Conservation (phyloP, 2,888 invertebrate species). For the Chaetogeoica ovagalla region DNA sequence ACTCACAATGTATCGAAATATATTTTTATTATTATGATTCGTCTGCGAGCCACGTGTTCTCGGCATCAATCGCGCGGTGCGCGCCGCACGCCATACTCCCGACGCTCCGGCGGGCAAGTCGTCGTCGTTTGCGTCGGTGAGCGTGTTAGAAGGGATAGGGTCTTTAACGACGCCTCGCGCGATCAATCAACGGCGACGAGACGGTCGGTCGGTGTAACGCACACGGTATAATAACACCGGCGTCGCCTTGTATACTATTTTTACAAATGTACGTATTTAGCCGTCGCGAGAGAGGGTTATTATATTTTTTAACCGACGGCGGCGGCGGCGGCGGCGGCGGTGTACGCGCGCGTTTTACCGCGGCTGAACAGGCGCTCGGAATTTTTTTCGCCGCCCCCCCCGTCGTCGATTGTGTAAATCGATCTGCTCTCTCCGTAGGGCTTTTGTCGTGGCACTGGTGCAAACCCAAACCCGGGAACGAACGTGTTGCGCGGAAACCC, state of each 20-base stretch:
- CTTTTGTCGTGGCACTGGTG: too few relatives aligned
- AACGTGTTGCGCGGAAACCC: too few relatives aligned
- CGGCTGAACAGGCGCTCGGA: background rate
- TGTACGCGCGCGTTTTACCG: background rate
- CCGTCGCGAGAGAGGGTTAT: slow-evolving; percentile 13
- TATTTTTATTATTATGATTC: slow-evolving; percentile 29
- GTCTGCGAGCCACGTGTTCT: slow-evolving; percentile 50
- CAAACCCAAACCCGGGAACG: too few relatives aligned
- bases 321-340: background rate
- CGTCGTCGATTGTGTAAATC: background rate
- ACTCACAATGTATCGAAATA: slow-evolving; percentile 20
- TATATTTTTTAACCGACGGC: background rate
- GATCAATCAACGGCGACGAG: slow-evolving; percentile 48
- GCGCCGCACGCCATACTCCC: background rate
- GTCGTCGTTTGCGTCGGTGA: too few relatives aligned
- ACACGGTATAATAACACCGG: background rate
- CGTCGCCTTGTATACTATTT: background rate
- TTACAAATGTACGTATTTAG: background rate
- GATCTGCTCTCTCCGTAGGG: too few relatives aligned
- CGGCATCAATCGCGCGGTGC: background rate
- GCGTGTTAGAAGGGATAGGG: slow-evolving; percentile 8
- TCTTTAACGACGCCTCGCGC: slow-evolving; percentile 37
- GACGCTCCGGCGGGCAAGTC: background rate
- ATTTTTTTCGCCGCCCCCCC: background rate
- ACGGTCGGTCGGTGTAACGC: background rate